Base-by-base conservation (phyloP, 92 coral and sea anemone species). In the Palythoa heliodiscus region DNA sequence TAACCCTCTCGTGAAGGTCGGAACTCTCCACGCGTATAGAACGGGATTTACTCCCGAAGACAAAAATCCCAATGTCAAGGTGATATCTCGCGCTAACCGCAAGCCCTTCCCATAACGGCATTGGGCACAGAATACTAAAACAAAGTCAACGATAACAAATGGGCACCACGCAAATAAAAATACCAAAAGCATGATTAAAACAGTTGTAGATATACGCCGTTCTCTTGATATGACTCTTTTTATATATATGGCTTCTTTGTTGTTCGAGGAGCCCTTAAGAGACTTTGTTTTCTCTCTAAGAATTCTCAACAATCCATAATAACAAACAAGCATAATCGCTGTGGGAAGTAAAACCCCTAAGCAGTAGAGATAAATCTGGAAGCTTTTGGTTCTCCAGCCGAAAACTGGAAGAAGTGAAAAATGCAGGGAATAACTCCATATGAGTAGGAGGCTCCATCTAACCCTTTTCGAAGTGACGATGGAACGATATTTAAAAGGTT, bases 161-260 rank as follows among this genome's bases (percentile, higher is more conserved):
- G 97, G 97, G 37, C 97, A 90, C 97, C 97, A 93, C 20, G 97
- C 89, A 35, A 88, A 76, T 13, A 93, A 90, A 71, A 92, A 93
- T 14, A 92, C 97, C 43, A 90, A 2, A 29, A 93, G 40, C 97
- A 93, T 93, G 6, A 93, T 93, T 14, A 93, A 85, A 4, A 93
- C 97, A 9, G 97, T 93, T 19, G 87, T 92, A n/a, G 95, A 92
- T 10, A 93, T 71, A 40, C 92, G 84, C 64, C 90, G 89, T 64
- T 93, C 97, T 61, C 95, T 90, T 52, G 87, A 87, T n/a, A 90
- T 84, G 39, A 86, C 75, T 64, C 71, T 92, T 53, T 82, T 88
- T 16, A 91, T 88, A 43, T 72, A 85, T 11, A 82, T 83, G 17
- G 93, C 91, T 35, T 88, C 83, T 64, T 84, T 86, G 23, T 89